Conservation (phyloP, 2,113 vertebrate genomes). For the Solea solea region DNA sequence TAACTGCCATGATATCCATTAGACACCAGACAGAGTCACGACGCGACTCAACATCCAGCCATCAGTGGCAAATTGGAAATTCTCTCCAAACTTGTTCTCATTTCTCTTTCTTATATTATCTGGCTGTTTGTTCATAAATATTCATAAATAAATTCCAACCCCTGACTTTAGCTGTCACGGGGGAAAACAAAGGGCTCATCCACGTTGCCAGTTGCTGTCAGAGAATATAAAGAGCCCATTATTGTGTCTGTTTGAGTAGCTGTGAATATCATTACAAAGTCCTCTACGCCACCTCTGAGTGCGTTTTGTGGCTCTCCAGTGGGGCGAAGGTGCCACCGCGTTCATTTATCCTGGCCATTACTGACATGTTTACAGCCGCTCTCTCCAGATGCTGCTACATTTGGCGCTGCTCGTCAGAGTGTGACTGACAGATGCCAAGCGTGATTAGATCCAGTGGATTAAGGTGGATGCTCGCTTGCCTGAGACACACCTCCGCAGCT, state of each 20-base stretch:
- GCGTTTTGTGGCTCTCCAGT: conserved; percentile 34
- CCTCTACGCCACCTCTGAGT: conserved; percentile 36
- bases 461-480: conserved; percentile 40
- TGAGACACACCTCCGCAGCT: conserved; percentile 61
- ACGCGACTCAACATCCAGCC: not conserved
- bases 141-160: conserved; percentile 61
- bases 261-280: conserved; percentile 62
- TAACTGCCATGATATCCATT: not conserved
- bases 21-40: not conserved
- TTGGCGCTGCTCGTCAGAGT: conserved; percentile 53
- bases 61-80: conserved; percentile 11
- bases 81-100: not conserved
- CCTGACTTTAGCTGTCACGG: conserved; percentile 63
- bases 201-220: conserved; percentile 48
- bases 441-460: conserved; percentile 69
- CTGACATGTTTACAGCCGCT: conserved; percentile 37
- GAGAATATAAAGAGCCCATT: conserved; percentile 65
- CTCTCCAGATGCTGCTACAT: conserved; percentile 42
- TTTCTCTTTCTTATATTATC: conserved; percentile 19
- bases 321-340: conserved; percentile 50
- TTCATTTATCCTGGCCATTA: conserved; percentile 58
- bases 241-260: conserved; percentile 61
- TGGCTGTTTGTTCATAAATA: conserved; percentile 67
- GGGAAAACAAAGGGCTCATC: conserved; percentile 40
- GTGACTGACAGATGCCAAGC: conserved; percentile 79